Evolutionary conservation across 2,888 invertebrate genomes (phyloP).

Genomic region (Patella depressa): DNA sequence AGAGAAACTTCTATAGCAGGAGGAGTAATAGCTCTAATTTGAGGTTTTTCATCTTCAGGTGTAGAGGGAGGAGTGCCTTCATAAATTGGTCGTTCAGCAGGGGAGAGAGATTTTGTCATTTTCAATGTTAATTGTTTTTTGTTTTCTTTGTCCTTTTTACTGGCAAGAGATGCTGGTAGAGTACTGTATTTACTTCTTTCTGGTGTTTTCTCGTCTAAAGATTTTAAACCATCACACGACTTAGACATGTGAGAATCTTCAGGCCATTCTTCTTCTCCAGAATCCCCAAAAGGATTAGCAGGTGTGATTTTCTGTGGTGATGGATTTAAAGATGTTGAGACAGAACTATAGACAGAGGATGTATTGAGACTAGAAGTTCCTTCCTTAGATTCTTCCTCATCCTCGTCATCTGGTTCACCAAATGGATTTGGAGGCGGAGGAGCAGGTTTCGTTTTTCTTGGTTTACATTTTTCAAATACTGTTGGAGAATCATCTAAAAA

Average conservation of each 20-base stretch:
- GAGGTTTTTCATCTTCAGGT: conserved; percentile 48
- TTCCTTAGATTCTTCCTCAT: conserved; percentile 31
- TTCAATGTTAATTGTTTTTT: conserved; percentile 32
- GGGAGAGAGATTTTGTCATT: conserved; percentile 26
- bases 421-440: conserved; percentile 50
- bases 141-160: conserved; percentile 16
- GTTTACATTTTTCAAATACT: conserved; percentile 22
- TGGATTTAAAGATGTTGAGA: neutral
- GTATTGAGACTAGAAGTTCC: neutral
- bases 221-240: conserved; percentile 15
- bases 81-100: conserved; percentile 54
- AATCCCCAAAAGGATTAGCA: conserved; percentile 25
- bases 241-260: conserved; percentile 8
- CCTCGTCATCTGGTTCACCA: conserved; percentile 50
- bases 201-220: conserved; percentile 14
- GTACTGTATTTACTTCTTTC: conserved; percentile 31
- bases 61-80: conserved; percentile 62
- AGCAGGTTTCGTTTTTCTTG: conserved; percentile 8
- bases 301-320: neutral
- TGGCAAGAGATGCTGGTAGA: conserved; percentile 29
- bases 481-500: neutral
- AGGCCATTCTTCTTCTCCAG: conserved; percentile 16
- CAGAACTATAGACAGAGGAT: neutral
- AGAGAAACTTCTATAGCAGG: conserved; percentile 35
- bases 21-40: conserved; percentile 55